phyloP scores from a whole-genome alignment of 1,140 invertebrate species.

The Panagrolaimus sp. region DNA sequence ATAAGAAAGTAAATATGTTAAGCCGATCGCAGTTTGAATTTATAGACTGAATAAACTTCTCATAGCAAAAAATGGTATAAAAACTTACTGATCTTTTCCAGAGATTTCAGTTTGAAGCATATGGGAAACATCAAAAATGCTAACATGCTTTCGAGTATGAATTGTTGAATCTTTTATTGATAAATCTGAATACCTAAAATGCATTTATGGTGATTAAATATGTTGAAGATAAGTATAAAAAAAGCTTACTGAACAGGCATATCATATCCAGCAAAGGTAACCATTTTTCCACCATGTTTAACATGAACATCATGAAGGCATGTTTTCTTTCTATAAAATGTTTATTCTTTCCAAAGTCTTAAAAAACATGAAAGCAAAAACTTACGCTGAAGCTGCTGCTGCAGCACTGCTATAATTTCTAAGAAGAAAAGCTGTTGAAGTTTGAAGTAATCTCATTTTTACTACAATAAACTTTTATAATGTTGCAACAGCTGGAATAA shows the following conservation, averaged over 20 bases:
- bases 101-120: constrained; percentile 67
- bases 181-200: constrained; percentile 28
- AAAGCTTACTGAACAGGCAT: constrained; percentile 47
- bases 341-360: neutral
- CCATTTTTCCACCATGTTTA: constrained; percentile 52
- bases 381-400: neutral
- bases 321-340: constrained; percentile 40
- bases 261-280: constrained; percentile 54
- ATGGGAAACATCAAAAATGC: constrained; percentile 95
- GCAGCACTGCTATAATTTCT: too few relatives aligned
- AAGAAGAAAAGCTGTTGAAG: too few relatives aligned
- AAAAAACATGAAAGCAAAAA: neutral
- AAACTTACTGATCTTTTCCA: constrained; percentile 62
- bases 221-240: too few relatives aligned
- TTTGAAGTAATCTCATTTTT: too few relatives aligned
- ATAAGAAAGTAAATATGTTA: too few relatives aligned
- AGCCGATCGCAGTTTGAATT: too few relatives aligned
- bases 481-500: too few relatives aligned
- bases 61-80: too few relatives aligned
- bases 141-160: constrained; percentile 68
- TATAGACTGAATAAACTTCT: too few relatives aligned
- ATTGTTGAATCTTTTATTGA: constrained; percentile 52
- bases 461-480: too few relatives aligned
- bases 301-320: constrained; percentile 54
- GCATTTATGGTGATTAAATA: too few relatives aligned